Conservation (phyloP, 2,113 vertebrate genomes). For the Athene cunicularia region DNA sequence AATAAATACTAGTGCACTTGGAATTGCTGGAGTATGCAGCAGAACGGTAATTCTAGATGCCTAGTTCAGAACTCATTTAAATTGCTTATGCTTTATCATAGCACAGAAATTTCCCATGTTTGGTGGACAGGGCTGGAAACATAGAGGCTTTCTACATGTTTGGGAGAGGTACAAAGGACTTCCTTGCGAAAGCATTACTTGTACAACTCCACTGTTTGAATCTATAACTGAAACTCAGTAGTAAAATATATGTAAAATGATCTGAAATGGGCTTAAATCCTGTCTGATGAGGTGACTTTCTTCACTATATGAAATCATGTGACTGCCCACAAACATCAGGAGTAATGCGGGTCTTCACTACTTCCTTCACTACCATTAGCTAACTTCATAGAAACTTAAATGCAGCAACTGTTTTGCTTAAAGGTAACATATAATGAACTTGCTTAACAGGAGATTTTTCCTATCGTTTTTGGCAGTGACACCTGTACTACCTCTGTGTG, state of each 20-base stretch:
- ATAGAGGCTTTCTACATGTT: rapidly evolving
- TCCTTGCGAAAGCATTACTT: not conserved
- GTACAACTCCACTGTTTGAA: not conserved
- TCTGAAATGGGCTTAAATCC: not conserved
- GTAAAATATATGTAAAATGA: not conserved
- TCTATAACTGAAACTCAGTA: not conserved
- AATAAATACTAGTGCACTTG: not conserved
- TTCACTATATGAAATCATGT: not conserved
- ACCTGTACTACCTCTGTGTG: not conserved
- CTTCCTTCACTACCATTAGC: not conserved
- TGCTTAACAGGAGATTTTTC: not conserved
- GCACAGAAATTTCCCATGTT: not conserved
- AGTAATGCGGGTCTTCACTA: not conserved
- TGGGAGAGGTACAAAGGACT: not conserved
- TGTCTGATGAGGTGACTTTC: not conserved
- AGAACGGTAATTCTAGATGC: not conserved
- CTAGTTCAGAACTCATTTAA: not conserved
- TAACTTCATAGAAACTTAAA: not conserved
- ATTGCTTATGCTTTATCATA: not conserved
- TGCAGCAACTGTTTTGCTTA: not conserved
- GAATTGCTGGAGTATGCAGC: not conserved
- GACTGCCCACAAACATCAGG: not conserved
- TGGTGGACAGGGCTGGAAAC: not conserved
- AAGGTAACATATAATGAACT: not conserved
- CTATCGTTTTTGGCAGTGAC: not conserved